Percentiles rank a stretch among this genome's conserved stretches.
Evolutionary conservation across 2,113 vertebrate genomes (phyloP).

Genomic region (Chloropsis cyanopogon): DNA sequence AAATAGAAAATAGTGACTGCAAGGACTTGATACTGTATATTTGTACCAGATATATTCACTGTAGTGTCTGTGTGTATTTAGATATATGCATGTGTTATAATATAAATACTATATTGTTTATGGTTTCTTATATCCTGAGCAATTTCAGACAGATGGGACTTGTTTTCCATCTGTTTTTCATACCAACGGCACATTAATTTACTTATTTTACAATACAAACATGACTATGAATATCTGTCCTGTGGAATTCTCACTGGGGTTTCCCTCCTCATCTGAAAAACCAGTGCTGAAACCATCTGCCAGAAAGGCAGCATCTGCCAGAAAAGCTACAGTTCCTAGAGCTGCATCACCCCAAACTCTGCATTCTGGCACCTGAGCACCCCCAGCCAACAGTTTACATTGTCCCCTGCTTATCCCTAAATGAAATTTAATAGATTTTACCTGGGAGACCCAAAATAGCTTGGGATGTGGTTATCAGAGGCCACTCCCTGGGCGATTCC

Average conservation of each 20-base stretch:
- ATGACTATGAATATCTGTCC: not conserved
- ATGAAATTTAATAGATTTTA: not conserved
- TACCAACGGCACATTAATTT: not conserved
- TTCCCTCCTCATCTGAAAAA: not conserved
- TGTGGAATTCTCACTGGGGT: not conserved
- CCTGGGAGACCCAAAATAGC: not conserved
- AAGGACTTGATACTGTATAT: not conserved
- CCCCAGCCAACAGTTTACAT: not conserved
- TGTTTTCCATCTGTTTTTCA: not conserved
- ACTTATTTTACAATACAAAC: not conserved
- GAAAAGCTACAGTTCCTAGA: too few relatives aligned
- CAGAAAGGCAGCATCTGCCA: not conserved
- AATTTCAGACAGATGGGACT: not conserved
- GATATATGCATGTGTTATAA: not conserved
- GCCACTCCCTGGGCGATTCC: not conserved
- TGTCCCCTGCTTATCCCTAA: not conserved
- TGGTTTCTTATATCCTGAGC: not conserved
- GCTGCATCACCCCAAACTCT: not conserved
- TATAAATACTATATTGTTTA: not conserved
- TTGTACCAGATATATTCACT: not conserved
- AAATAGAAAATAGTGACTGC: not conserved
- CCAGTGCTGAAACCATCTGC: rapidly evolving
- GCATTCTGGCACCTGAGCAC: not conserved
- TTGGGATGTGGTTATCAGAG: not conserved
- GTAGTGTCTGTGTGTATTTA: not conserved